These are phyloP conservation scores for Rhagium mordax DNA, from an alignment of 2,888 invertebrate species.

Conservation along the genomic window DNA sequence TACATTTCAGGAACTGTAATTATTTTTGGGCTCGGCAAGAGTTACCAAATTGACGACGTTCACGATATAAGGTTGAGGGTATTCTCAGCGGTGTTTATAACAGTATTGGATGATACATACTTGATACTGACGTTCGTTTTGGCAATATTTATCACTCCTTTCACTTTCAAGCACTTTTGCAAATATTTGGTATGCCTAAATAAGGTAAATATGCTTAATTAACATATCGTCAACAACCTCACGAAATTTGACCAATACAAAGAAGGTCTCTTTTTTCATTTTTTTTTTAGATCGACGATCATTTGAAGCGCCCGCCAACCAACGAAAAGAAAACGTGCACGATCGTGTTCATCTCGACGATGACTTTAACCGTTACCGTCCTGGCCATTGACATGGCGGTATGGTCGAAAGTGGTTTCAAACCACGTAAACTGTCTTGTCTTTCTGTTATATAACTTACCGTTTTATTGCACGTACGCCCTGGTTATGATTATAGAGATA, in stretches of 20 bases:
- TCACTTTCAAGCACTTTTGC: slow-evolving; percentile 13
- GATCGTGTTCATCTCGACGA: neutral
- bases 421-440: neutral
- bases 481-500: slow-evolving; percentile 28
- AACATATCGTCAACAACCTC: too few relatives aligned
- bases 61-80: slow-evolving; percentile 19
- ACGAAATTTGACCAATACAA: too few relatives aligned
- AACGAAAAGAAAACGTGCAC: neutral
- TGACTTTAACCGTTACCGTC: neutral
- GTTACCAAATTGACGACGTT: slow-evolving; percentile 21
- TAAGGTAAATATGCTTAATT: slow-evolving; percentile 10
- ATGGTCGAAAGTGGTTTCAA: neutral
- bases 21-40: slow-evolving; percentile 10
- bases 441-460: slow-evolving; percentile 20
- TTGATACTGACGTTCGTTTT: slow-evolving; percentile 18
- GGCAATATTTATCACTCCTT: neutral
- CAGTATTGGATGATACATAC: slow-evolving; percentile 9
- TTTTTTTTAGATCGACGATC: slow-evolving; percentile 25
- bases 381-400: neutral
- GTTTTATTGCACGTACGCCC: slow-evolving; percentile 26
- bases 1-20: neutral
- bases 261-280: too few relatives aligned
- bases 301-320: neutral
- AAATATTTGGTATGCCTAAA: slow-evolving; percentile 22
- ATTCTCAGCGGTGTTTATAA: slow-evolving; percentile 21